A percentile compares a stretch with the other conserved stretches of the same genome.
These are phyloP conservation scores for Tipula helvola DNA, from an alignment of 2,888 invertebrate genomes.

Conservation along the genomic window DNA sequence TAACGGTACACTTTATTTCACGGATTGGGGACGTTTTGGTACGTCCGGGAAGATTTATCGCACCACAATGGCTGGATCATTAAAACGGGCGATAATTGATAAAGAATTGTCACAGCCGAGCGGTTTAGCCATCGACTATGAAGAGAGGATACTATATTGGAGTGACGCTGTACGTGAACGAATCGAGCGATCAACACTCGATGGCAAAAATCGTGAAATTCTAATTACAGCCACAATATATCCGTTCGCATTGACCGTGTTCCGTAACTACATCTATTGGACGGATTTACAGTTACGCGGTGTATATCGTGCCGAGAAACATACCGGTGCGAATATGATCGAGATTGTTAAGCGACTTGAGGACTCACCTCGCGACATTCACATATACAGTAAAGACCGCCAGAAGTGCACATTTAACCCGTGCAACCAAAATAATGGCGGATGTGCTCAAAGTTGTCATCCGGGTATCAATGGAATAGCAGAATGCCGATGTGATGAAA, in stretches of 20 bases:
- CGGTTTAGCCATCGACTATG: conserved; percentile 90
- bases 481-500: conserved; percentile 85
- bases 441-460: conserved; percentile 90
- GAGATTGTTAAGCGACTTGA: conserved; percentile 89
- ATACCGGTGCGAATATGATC: conserved; percentile 88
- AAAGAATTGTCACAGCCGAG: conserved; percentile 89
- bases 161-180: conserved; percentile 93
- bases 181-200: conserved; percentile 82
- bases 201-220: conserved; percentile 75
- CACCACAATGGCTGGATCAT: conserved; percentile 92
- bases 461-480: conserved; percentile 73
- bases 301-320: conserved; percentile 93
- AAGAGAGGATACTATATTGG: conserved; percentile 89
- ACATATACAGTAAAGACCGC: conserved; percentile 65
- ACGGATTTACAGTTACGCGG: conserved; percentile 87
- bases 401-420: conserved; percentile 72
- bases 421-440: conserved; percentile 86
- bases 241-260: conserved; percentile 89
- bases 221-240: conserved; percentile 84
- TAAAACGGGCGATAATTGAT: conserved; percentile 77
- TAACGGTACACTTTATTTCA: conserved; percentile 87
- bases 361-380: conserved; percentile 85
- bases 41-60: conserved; percentile 88
- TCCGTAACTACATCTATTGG: conserved; percentile 88
- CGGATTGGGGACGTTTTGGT: conserved; percentile 91